phyloP scores from a whole-genome alignment of 1,140 invertebrate genomes.

The Drosophila truncata region DNA sequence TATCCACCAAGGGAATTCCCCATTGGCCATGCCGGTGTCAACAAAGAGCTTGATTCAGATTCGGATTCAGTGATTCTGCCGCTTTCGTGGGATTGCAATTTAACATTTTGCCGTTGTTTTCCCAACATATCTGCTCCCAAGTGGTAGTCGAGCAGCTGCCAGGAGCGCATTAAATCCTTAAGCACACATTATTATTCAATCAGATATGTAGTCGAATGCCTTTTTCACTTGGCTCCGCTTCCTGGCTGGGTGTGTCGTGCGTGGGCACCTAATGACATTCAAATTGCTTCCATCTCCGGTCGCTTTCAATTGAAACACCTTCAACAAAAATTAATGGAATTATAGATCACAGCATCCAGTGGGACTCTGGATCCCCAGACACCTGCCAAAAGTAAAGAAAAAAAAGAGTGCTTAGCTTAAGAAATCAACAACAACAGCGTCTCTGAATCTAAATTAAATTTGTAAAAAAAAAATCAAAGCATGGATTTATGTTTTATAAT shows the following conservation, averaged over 20 bases:
- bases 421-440: background rate
- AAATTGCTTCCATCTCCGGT: slow-evolving; percentile 57
- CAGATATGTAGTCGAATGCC: slow-evolving; percentile 74
- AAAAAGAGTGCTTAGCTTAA: background rate
- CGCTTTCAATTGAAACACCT: slow-evolving; percentile 43
- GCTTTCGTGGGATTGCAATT: slow-evolving; percentile 48
- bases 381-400: background rate
- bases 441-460: background rate
- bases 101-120: slow-evolving; percentile 56
- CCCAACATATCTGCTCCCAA: slow-evolving; percentile 27
- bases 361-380: slow-evolving; percentile 12
- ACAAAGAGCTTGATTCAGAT: slow-evolving; percentile 21
- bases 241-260: slow-evolving; percentile 13
- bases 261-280: slow-evolving; percentile 65
- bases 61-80: slow-evolving; percentile 18
- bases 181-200: slow-evolving; percentile 84
- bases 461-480: background rate
- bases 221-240: slow-evolving; percentile 33
- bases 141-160: slow-evolving; percentile 55
- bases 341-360: slow-evolving; percentile 30
- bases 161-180: slow-evolving; percentile 75
- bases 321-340: slow-evolving; percentile 62
- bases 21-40: slow-evolving; percentile 39
- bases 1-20: slow-evolving; percentile 68
- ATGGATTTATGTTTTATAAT: no score